Evolutionary conservation across 1,140 invertebrate species (phyloP), one percentile per base, ranked within the genome.

Genomic region (Galendromus occidentalis): DNA sequence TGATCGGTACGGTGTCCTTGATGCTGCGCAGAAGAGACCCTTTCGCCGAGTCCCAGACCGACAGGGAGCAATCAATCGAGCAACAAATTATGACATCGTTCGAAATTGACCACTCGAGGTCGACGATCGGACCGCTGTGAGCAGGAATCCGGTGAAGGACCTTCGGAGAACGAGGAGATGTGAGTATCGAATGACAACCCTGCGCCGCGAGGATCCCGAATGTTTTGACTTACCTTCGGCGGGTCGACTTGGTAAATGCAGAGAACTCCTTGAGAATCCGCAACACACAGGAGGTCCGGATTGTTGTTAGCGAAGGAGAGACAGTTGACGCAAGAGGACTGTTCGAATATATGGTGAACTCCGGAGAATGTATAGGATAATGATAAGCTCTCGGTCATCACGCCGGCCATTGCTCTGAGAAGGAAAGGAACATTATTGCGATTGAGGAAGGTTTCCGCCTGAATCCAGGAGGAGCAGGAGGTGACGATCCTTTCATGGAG

Each of bases 41-140:
- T 69, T 77, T 75, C 1, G 77, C 71, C 69, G 79, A 73, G 64
- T 84, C 81, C 87, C 88, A 91, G 22, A 91, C 76, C 67, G 84
- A 80, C 51, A 88, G 79, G 20, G 83, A 84, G 4, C 81, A 80
- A 76, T 91, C 88, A 67, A 83, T 72, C 12, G 85, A 87, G 55
- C 83, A 84, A 45, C 85, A 86, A 33, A 89, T 82, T 64, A 91
- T 80, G 28, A 88, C 76, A 75, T 91, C 88, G 77, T 91, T 91
- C 18, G 86, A 86, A 9, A 83, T 80, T 1, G 87, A 90, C 87
- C 88, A 91, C 72, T 88, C 86, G 75, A 86, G 85, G 68, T 82
- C 83, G 33, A 59, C 51, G 14, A 59, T 59, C 33, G 51, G 51
- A 25, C 51, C 51, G 9, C 51, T 22, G 9, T 76, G 71, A 44